phyloP scores from a whole-genome alignment of 2,113 vertebrate species.

The Channa argus region DNA sequence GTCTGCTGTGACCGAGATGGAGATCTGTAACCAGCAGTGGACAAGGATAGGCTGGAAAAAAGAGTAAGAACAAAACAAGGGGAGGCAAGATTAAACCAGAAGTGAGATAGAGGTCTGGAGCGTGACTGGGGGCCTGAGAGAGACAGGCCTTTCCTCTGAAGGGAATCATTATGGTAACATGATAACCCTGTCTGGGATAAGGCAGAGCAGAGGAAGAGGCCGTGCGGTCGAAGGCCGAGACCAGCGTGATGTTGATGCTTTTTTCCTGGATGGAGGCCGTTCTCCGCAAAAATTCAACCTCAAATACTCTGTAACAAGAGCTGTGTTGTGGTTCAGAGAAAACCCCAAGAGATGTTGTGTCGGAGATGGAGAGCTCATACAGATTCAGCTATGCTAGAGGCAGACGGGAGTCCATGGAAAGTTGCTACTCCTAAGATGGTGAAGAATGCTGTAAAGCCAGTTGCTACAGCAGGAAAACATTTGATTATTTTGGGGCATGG shows the following conservation, averaged over 20 bases:
- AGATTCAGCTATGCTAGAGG: conserved; percentile 43
- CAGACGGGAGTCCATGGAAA: conserved; percentile 34
- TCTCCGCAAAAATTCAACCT: conserved; percentile 54
- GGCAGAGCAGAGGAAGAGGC: conserved; percentile 59
- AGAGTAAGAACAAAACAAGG: conserved; percentile 9
- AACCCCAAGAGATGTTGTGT: conserved; percentile 42
- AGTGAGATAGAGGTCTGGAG: conserved; percentile 17
- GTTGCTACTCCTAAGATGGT: conserved; percentile 16
- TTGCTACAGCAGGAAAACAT: conserved; percentile 2
- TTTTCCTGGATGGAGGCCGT: conserved; percentile 67
- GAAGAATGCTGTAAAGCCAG: neutral
- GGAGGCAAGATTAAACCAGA: conserved; percentile 25
- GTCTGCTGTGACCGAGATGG: conserved; percentile 14
- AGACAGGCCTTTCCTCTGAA: conserved; percentile 56
- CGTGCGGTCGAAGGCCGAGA: conserved; percentile 34
- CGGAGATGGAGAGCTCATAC: conserved; percentile 13
- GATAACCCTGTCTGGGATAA: conserved; percentile 73
- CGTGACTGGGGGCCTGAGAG: conserved; percentile 44
- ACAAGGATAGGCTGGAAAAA: conserved; percentile 13
- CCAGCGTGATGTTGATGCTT: conserved; percentile 56
- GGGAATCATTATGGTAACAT: conserved; percentile 74
- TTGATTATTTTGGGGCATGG: conserved; percentile 11
- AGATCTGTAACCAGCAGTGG: conserved; percentile 16
- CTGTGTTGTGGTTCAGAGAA: conserved; percentile 49
- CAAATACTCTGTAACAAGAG: conserved; percentile 59